phyloP scores from a whole-genome alignment of 2,797 vertebrate genomes.

The Sandelia bainsii region DNA sequence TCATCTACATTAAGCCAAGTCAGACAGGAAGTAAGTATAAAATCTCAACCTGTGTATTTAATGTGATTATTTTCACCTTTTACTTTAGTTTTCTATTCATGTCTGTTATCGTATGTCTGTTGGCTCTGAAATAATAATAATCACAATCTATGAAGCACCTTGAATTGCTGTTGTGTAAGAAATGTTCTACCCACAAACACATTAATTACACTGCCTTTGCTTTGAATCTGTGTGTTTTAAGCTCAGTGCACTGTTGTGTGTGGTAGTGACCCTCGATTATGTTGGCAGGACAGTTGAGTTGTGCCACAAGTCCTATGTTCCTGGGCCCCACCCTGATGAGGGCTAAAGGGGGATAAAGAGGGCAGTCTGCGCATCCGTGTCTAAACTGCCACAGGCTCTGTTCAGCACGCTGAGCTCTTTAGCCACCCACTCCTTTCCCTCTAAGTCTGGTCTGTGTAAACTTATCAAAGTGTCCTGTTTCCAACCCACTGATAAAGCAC shows the following conservation, averaged over 20 bases:
- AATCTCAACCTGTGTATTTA: too few species aligned
- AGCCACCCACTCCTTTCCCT: conserved; percentile 74
- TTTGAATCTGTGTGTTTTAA: neutral
- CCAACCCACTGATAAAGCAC: conserved; percentile 33
- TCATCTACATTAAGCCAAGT: too few species aligned
- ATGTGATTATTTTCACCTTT: too few species aligned
- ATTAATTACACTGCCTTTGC: neutral
- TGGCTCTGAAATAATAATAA: neutral
- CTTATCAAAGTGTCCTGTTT: conserved; percentile 41
- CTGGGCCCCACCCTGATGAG: conserved; percentile 62
- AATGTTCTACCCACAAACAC: neutral
- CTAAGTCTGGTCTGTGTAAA: conserved; percentile 62
- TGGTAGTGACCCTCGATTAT: conserved; percentile 1
- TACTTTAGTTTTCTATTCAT: neutral
- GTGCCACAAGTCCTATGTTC: conserved; percentile 26
- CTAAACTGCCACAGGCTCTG: conserved; percentile 48
- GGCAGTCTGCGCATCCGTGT: conserved; percentile 52
- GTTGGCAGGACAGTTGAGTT: conserved; percentile 2
- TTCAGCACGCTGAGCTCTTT: conserved; percentile 41
- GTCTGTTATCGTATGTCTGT: neutral
- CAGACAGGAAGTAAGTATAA: too few species aligned
- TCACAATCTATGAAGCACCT: neutral
- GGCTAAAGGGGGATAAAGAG: conserved; percentile 14
- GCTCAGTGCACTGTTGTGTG: conserved; percentile 9
- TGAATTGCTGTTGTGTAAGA: neutral